Conservation (phyloP, 2,888 invertebrate species). For the Ethmia dodecea region DNA sequence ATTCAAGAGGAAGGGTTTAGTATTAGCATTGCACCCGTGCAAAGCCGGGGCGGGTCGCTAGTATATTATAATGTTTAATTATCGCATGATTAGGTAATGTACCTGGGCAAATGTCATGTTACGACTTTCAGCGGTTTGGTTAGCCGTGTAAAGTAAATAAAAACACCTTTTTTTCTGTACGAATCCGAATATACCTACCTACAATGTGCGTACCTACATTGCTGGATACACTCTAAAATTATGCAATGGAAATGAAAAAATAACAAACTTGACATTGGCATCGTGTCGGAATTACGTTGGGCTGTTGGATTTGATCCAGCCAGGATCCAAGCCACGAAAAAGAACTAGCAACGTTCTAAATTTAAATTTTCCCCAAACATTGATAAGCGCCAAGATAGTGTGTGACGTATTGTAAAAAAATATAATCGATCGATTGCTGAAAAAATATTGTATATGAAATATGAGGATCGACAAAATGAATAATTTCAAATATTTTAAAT, state of each 20-base stretch:
- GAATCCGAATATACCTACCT: too few relatives aligned
- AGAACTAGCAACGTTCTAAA: conserved; percentile 44
- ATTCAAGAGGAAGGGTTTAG: too few relatives aligned
- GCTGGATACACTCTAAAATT: conserved; percentile 17
- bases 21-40: too few relatives aligned
- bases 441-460: too few relatives aligned
- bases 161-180: too few relatives aligned
- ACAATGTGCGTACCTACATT: too few relatives aligned
- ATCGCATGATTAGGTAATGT: background rate
- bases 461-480: too few relatives aligned
- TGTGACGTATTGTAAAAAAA: conserved; percentile 16
- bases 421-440: conserved; percentile 35
- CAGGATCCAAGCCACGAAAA: too few relatives aligned
- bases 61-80: background rate
- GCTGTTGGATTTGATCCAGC: conserved; percentile 51
- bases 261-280: conserved; percentile 60
- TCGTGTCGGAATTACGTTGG: conserved; percentile 18
- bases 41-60: too few relatives aligned
- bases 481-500: too few relatives aligned
- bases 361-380: conserved; percentile 36
- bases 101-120: background rate
- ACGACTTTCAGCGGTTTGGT: too few relatives aligned
- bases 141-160: too few relatives aligned
- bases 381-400: conserved; percentile 21
- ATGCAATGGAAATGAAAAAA: conserved; percentile 52